These are phyloP conservation scores for Taphrorychus bicolor DNA, from an alignment of 2,888 invertebrate species.

Conservation along the genomic window DNA sequence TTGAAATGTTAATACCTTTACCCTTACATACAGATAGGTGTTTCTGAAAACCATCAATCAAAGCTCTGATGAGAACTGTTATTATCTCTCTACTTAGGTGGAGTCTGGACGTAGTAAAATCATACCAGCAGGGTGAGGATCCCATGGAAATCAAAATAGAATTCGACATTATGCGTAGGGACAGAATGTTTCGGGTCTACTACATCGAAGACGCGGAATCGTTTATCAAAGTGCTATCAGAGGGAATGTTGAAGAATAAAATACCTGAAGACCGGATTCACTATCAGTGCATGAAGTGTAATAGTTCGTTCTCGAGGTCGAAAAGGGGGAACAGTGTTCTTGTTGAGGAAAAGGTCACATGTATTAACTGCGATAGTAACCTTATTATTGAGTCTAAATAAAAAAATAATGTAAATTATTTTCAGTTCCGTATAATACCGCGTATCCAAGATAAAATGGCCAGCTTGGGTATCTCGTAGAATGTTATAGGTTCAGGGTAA, in stretches of 20 bases:
- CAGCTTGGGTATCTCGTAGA: too few species aligned
- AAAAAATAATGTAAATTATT: background rate
- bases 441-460: too few species aligned
- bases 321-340: constrained; percentile 46
- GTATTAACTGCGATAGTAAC: constrained; percentile 68
- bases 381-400: constrained; percentile 61
- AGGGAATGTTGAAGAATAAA: constrained; percentile 47
- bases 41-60: too few species aligned
- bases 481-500: too few species aligned
- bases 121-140: constrained; percentile 58
- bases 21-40: background rate
- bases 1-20: background rate
- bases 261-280: constrained; percentile 59
- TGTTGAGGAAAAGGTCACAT: constrained; percentile 51
- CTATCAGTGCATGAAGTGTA: constrained; percentile 70
- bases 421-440: too few species aligned
- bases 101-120: constrained; percentile 63
- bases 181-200: constrained; percentile 66
- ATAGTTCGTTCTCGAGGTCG: constrained; percentile 66
- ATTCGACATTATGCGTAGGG: constrained; percentile 68
- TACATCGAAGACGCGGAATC: constrained; percentile 63
- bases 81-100: too few species aligned
- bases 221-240: constrained; percentile 49
- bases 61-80: too few species aligned
- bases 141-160: constrained; percentile 62